Base-by-base conservation (phyloP, 2,888 invertebrate species). In the Xestia xanthographa region DNA sequence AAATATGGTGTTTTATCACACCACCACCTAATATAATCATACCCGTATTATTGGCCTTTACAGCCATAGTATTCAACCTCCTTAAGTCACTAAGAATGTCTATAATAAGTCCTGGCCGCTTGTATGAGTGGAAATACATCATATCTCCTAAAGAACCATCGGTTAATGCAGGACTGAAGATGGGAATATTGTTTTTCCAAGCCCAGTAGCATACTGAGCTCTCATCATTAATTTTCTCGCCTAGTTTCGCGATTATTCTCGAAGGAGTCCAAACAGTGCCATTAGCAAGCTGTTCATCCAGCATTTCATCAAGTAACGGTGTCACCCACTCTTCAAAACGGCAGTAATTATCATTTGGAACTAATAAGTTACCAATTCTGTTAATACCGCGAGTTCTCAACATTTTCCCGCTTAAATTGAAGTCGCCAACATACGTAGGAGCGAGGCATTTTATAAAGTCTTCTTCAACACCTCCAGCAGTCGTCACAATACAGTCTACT, bases 291-390 rank as follows among this genome's bases (percentile, higher is more conserved):
- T 99, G 99, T 92, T 99, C 99, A 62, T 97, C 95, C 12, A 99
- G 93, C 98, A 99, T 98, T 93, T 98, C 97, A 91, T 99, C 98
- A 6, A 99, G 97, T 82, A 99, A 97, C 0, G 99, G 99, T 95
- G 98, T 98, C 0, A 99, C 97, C 99, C 99, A 99, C 91, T 99
- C 98, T 94, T 99, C 99, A 96, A 99, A 99, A 87, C 98, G 97
- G 91, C 99, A 99, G 93, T 99, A 99, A 95, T 99, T 99, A 89
- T 99, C 98, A 95, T 99, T 99, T 1, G 99, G 99, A 0, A 99
- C 99, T 67, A 99, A 96, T 63, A 99, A 97, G 95, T 99, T 99
- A 1, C 97, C 97, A 79, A 98, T 98, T 84, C 99, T 96, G 93
- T 99, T 99, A 72, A 99, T 98, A 9, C 99, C 99, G 72, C 98